These are phyloP conservation scores for Rhipidura dahli DNA, from an alignment of 2,113 vertebrate genomes.

Conservation along the genomic window DNA sequence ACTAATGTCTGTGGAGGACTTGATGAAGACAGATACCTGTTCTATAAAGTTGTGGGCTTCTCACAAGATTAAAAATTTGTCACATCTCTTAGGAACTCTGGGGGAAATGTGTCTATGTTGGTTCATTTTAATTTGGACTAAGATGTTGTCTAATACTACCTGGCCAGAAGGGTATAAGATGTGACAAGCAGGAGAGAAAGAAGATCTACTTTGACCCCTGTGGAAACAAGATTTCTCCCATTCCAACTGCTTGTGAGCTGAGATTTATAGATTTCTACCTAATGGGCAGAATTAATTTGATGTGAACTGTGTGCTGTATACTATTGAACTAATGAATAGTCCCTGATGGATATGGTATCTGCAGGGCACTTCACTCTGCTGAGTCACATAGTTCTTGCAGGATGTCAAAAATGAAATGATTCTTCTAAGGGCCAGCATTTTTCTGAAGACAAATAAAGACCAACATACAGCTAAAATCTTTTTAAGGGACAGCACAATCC, in stretches of 20 bases:
- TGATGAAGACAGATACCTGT: not conserved
- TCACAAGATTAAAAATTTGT: not conserved
- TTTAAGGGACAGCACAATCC: not conserved
- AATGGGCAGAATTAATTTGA: not conserved
- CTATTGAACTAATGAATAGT: not conserved
- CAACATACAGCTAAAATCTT: not conserved
- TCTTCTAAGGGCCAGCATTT: conserved; percentile 44
- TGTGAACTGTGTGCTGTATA: not conserved
- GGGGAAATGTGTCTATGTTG: not conserved
- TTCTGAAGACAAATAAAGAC: conserved; percentile 19
- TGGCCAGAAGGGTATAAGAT: not conserved
- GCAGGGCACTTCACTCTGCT: not conserved
- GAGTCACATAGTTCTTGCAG: conserved; percentile 18
- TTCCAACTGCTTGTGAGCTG: not conserved
- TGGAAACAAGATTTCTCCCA: not conserved
- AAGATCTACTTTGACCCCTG: not conserved
- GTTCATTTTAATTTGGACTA: not conserved
- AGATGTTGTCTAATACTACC: not conserved
- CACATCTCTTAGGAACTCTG: not conserved
- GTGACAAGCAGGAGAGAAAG: not conserved
- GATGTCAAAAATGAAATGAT: conserved; percentile 40
- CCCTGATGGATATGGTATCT: not conserved
- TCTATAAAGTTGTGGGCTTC: not conserved
- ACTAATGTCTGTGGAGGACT: not conserved
- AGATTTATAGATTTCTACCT: not conserved